Evolutionary conservation across 2,888 invertebrate species (phyloP).

Genomic region (Phlogophora meticulosa): DNA sequence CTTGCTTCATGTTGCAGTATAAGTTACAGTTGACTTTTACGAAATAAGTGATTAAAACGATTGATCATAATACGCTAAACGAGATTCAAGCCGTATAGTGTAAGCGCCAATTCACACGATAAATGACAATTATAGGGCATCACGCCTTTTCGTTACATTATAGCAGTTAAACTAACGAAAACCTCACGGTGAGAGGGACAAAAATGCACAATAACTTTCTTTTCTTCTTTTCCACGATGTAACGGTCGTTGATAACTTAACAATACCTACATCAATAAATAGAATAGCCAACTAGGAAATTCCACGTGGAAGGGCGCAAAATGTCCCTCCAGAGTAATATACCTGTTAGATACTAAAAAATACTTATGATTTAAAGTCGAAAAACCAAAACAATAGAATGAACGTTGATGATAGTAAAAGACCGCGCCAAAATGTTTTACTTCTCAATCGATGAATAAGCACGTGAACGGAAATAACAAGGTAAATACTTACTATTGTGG

Average conservation of each 20-base stretch:
- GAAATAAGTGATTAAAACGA: neutral
- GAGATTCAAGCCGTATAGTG: slow-evolving; percentile 10
- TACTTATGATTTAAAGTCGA: neutral
- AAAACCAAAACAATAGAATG: neutral
- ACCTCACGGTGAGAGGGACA: slow-evolving; percentile 23
- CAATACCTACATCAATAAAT: slow-evolving; percentile 56
- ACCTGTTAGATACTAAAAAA: neutral
- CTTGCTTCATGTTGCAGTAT: neutral
- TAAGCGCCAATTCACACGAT: slow-evolving; percentile 17
- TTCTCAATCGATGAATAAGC: slow-evolving; percentile 16
- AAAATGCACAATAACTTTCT: slow-evolving; percentile 27
- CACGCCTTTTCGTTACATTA: slow-evolving; percentile 17
- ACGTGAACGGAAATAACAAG: slow-evolving; percentile 9
- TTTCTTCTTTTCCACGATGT: slow-evolving; percentile 54
- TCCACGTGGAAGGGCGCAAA: slow-evolving; percentile 52
- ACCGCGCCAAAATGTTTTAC: slow-evolving; percentile 61
- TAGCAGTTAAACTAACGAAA: slow-evolving; percentile 3
- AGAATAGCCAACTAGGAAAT: slow-evolving; percentile 35
- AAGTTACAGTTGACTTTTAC: neutral
- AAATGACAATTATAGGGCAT: slow-evolving; percentile 34
- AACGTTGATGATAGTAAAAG: slow-evolving; percentile 12
- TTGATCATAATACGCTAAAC: slow-evolving; percentile 1
- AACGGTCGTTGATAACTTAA: slow-evolving; percentile 58
- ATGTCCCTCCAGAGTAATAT: neutral
- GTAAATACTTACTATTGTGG: slow-evolving; percentile 51